Conservation (phyloP, 2,113 vertebrate genomes). For the Pteruthius melanotis region DNA sequence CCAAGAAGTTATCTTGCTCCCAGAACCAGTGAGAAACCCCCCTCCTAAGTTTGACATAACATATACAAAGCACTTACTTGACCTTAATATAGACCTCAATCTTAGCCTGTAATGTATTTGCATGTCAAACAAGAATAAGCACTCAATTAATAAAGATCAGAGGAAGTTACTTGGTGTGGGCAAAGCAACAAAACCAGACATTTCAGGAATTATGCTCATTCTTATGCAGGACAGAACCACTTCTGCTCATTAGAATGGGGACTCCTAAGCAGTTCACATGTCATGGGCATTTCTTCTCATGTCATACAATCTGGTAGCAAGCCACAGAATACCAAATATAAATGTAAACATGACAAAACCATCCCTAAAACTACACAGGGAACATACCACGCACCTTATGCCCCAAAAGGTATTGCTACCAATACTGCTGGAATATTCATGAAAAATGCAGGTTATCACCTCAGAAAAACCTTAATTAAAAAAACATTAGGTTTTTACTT, state of each 20-base stretch:
- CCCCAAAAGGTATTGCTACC: background rate
- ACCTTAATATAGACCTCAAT: background rate
- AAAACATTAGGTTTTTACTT: background rate
- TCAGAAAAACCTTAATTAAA: background rate
- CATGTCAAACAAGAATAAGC: background rate
- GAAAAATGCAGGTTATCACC: background rate
- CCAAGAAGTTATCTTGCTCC: background rate
- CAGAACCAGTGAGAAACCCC: background rate
- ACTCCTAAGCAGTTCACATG: rapidly evolving
- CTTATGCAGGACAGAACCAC: background rate
- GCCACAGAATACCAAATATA: background rate
- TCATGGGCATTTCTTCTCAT: background rate
- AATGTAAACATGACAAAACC: background rate
- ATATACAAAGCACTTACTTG: background rate
- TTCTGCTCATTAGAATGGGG: background rate
- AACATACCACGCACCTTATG: background rate
- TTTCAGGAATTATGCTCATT: background rate
- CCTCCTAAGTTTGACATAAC: rapidly evolving
- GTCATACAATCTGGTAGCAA: background rate
- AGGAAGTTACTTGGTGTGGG: background rate
- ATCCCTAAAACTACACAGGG: background rate
- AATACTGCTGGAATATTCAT: background rate
- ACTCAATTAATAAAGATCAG: background rate
- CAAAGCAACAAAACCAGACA: background rate
- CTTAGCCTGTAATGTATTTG: background rate